Evolutionary conservation across 1,140 invertebrate species (phyloP).

Genomic region (Temnothorax longispinosus): DNA sequence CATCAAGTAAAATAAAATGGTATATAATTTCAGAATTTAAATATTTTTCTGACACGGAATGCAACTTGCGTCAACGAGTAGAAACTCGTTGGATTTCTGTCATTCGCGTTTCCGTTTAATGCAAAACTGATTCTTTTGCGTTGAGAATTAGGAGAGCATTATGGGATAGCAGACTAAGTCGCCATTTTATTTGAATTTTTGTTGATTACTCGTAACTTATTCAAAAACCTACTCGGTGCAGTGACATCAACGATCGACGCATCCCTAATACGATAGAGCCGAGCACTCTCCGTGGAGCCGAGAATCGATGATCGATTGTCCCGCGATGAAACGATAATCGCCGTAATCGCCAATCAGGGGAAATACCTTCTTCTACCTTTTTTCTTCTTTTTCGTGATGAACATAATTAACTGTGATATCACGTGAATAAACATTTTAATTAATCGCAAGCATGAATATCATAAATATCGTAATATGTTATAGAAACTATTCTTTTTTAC

Average conservation of each 20-base stretch:
- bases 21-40: slow-evolving; percentile 23
- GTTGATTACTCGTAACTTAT: not conserved
- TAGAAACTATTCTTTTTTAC: slow-evolving; percentile 73
- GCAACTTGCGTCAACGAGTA: not conserved
- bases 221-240: not conserved
- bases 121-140: not conserved
- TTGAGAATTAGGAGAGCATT: not conserved
- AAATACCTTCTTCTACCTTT: slow-evolving; percentile 19
- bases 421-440: slow-evolving; percentile 84
- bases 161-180: not conserved
- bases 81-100: not conserved
- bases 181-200: not conserved
- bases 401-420: slow-evolving; percentile 86
- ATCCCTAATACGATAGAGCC: not conserved
- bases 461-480: slow-evolving; percentile 83
- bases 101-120: not conserved
- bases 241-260: slow-evolving; percentile 18
- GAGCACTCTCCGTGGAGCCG: not conserved
- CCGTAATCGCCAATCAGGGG: slow-evolving; percentile 19
- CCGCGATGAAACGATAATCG: not conserved
- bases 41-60: not conserved
- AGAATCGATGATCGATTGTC: not conserved
- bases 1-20: not conserved
- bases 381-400: slow-evolving; percentile 78
- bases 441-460: slow-evolving; percentile 82